Evolutionary conservation across 64 coral and sea anemone genomes (phyloP).

Genomic region (Pachyseris speciosa): DNA sequence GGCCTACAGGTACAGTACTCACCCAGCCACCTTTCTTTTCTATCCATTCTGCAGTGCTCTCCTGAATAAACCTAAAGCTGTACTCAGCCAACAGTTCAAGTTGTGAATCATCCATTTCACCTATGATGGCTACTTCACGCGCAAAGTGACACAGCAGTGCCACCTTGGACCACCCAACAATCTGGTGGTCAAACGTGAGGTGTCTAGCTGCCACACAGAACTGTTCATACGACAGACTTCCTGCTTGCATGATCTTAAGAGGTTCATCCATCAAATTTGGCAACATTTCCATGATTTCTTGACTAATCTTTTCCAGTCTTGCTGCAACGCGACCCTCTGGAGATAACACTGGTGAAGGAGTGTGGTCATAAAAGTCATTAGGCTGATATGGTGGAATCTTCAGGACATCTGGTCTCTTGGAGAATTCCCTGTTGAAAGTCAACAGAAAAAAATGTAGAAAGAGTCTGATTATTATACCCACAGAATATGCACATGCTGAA

Average conservation of each 20-base stretch:
- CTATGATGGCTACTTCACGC: constrained; percentile 83
- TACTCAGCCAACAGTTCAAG: constrained; percentile 83
- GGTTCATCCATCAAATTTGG: constrained; percentile 90
- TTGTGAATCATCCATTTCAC: constrained; percentile 83
- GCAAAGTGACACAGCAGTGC: constrained; percentile 97
- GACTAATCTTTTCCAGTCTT: constrained; percentile 88
- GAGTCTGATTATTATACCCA: too few relatives aligned
- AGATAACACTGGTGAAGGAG: constrained; percentile 89
- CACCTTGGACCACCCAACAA: constrained; percentile 96
- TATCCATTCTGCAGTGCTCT: constrained; percentile 93
- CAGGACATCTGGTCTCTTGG: constrained; percentile 59
- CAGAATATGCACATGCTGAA: too few relatives aligned
- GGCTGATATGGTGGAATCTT: constrained; percentile 16
- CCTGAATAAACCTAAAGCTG: constrained; percentile 92
- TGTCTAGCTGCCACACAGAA: constrained; percentile 85
- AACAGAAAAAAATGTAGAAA: background rate
- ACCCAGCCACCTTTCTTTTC: constrained; percentile 99
- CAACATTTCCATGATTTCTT: constrained; percentile 85
- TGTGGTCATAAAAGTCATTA: background rate
- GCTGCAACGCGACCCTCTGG: constrained; percentile 93
- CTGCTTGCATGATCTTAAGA: constrained; percentile 51
- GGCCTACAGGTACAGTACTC: background rate
- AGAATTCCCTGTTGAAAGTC: background rate
- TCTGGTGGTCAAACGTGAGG: constrained; percentile 78
- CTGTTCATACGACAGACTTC: constrained; percentile 81